Percentiles rank a stretch among this genome's conserved stretches.
phyloP scores from a whole-genome alignment of 1,140 invertebrate species.

The Camponotus floridanus region DNA sequence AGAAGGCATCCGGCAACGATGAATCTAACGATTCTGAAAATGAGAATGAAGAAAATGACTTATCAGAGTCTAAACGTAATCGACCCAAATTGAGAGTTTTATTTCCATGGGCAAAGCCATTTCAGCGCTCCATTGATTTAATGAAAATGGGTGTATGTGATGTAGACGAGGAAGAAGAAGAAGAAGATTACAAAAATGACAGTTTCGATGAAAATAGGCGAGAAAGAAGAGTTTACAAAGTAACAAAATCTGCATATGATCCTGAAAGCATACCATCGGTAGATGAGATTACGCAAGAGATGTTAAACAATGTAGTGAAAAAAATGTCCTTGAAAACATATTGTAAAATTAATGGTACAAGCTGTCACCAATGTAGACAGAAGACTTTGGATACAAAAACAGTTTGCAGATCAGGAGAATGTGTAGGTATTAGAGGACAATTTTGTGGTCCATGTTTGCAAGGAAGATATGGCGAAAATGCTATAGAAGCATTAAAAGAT shows the following conservation, averaged over 20 bases:
- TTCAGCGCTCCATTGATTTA: slow-evolving; percentile 74
- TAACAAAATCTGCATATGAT: slow-evolving; percentile 64
- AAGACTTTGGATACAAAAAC: slow-evolving; percentile 86
- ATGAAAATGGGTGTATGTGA: slow-evolving; percentile 73
- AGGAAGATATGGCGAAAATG: slow-evolving; percentile 85
- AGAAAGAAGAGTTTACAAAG: slow-evolving; percentile 48
- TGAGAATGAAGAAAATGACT: slow-evolving; percentile 44
- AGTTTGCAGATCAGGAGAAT: slow-evolving; percentile 83
- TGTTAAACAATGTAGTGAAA: slow-evolving; percentile 80
- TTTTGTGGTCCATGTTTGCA: slow-evolving; percentile 86
- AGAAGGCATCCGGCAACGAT: background rate
- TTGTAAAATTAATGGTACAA: slow-evolving; percentile 78
- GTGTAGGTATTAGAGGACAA: slow-evolving; percentile 84
- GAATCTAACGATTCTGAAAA: background rate
- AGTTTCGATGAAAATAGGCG: background rate
- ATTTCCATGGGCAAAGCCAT: slow-evolving; percentile 78
- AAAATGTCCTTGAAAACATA: slow-evolving; percentile 77
- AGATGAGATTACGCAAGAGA: slow-evolving; percentile 81
- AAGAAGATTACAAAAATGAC: slow-evolving; percentile 23
- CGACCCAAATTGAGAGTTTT: slow-evolving; percentile 70
- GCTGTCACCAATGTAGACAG: slow-evolving; percentile 85
- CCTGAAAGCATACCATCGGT: slow-evolving; percentile 71
- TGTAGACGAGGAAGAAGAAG: slow-evolving; percentile 67
- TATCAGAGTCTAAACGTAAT: background rate
- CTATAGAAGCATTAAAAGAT: slow-evolving; percentile 81